These are phyloP conservation scores for Diplosoma virens DNA, from an alignment of 23 tunicate species.

Conservation along the genomic window DNA sequence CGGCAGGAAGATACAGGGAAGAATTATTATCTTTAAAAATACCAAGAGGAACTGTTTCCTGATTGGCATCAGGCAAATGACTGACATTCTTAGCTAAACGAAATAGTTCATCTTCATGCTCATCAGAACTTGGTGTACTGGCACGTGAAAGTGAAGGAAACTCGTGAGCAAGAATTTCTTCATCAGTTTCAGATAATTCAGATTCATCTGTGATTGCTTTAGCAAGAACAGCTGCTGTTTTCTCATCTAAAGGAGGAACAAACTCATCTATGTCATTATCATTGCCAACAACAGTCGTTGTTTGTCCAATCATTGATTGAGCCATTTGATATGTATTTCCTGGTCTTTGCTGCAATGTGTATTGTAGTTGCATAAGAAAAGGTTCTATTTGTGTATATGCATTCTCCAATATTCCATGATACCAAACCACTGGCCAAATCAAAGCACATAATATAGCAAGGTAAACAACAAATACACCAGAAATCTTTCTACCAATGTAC, in stretches of 20 bases:
- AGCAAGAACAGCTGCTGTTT: conserved; percentile 61
- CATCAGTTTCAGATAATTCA: conserved; percentile 73
- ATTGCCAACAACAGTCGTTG: not conserved
- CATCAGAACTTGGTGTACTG: conserved; percentile 27
- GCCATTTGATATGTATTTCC: conserved; percentile 20
- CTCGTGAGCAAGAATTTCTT: conserved; percentile 44
- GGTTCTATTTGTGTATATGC: conserved; percentile 55
- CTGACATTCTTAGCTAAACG: not conserved
- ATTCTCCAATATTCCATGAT: conserved; percentile 37
- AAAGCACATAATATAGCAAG: conserved; percentile 32
- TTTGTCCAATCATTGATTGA: conserved; percentile 12
- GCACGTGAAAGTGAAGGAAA: conserved; percentile 41
- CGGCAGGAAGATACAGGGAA: not conserved
- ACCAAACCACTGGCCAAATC: conserved; percentile 61
- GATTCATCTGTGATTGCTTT: conserved; percentile 58
- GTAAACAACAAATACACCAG: conserved; percentile 38
- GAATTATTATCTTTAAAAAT: no score
- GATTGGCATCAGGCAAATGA: no score
- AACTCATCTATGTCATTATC: conserved; percentile 69
- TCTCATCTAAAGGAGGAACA: conserved; percentile 59
- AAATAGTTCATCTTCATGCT: not conserved
- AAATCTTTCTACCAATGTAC: conserved; percentile 27
- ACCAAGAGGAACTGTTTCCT: no score
- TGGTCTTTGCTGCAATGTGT: conserved; percentile 52
- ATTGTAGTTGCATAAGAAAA: conserved; percentile 59